Conservation (phyloP, 2,888 invertebrate species). For the Ophion ellenae region DNA sequence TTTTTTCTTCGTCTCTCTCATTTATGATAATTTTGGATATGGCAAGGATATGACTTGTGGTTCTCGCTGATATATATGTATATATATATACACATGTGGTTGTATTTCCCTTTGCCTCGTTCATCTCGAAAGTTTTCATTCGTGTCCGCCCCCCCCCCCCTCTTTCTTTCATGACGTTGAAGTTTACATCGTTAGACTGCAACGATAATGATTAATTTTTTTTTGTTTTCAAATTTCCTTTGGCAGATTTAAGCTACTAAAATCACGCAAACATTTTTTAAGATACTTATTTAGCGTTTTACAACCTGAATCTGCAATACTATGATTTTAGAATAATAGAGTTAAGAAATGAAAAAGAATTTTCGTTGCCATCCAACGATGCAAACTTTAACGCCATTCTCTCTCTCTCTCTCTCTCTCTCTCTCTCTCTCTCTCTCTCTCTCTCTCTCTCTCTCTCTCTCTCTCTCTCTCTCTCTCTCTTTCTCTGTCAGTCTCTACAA, state of each 20-base stretch:
- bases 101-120: neutral
- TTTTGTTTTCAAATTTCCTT: too few species aligned
- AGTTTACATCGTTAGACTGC: too few species aligned
- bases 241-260: too few species aligned
- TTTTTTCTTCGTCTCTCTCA: constrained; percentile 22
- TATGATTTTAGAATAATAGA: too few species aligned
- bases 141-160: neutral
- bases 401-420: constrained; percentile 66
- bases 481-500: constrained; percentile 73
- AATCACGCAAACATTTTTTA: too few species aligned
- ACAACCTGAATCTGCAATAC: too few species aligned
- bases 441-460: constrained; percentile 26
- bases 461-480: neutral
- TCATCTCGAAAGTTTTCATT: constrained; percentile 33
- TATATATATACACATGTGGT: neutral
- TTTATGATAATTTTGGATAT: constrained; percentile 71
- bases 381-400: constrained; percentile 25
- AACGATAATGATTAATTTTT: too few species aligned
- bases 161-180: too few species aligned
- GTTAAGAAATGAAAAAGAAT: neutral
- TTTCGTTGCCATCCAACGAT: too few species aligned
- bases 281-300: too few species aligned
- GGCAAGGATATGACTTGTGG: constrained; percentile 77
- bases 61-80: constrained; percentile 14
- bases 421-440: constrained; percentile 32